These are phyloP conservation scores for Argya squamiceps DNA, from an alignment of 2,797 vertebrate species.

Conservation along the genomic window DNA sequence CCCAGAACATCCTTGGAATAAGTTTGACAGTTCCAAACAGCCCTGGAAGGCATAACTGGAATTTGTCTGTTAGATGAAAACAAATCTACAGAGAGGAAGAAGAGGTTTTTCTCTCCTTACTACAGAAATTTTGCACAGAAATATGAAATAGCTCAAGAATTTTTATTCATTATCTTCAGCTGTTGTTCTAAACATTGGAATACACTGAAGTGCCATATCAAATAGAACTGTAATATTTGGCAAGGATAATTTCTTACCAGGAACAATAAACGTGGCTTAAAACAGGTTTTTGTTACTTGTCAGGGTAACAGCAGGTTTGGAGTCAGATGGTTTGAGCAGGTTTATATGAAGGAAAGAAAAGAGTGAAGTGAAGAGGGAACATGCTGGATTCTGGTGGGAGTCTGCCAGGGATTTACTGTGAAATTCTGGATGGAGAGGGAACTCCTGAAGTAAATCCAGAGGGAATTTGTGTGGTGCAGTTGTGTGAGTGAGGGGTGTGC, in stretches of 20 bases:
- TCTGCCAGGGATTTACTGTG: neutral
- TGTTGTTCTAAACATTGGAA: neutral
- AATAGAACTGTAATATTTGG: neutral
- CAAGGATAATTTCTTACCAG: neutral
- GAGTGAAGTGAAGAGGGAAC: neutral
- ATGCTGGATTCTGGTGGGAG: neutral
- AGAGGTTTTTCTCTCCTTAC: neutral
- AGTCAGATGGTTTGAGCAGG: neutral
- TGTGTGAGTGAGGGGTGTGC: neutral
- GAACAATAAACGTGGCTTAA: neutral
- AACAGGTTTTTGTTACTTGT: neutral
- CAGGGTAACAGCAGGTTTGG: neutral
- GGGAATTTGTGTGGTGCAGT: neutral
- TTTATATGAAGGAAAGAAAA: neutral
- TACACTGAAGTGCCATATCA: neutral
- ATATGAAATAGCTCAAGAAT: neutral
- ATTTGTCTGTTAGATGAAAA: neutral
- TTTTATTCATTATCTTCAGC: neutral
- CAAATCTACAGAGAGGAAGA: neutral
- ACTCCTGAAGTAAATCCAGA: neutral
- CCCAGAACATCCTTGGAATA: neutral
- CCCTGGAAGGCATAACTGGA: neutral
- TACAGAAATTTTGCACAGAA: neutral
- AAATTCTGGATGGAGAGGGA: neutral
- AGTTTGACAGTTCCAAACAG: neutral